phyloP scores from a whole-genome alignment of 2,113 vertebrate genomes.

The Pelusios castaneus region DNA sequence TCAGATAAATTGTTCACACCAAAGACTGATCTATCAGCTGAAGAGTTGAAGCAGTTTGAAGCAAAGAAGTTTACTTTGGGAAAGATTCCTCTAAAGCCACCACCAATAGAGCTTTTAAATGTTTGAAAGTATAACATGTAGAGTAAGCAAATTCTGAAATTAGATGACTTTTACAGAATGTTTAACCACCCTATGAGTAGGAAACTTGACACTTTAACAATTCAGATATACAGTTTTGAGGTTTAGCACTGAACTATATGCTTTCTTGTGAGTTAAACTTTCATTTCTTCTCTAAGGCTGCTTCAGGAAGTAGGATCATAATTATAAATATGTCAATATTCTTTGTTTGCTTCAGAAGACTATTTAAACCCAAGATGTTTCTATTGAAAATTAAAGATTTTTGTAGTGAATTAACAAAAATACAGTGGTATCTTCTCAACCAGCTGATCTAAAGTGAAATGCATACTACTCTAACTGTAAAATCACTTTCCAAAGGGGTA shows the following conservation, averaged over 20 bases:
- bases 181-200: background rate
- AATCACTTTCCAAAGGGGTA: too few relatives aligned
- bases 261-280: background rate
- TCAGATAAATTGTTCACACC: constrained; percentile 81
- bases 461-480: rapidly evolving
- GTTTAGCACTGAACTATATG: constrained; percentile 1
- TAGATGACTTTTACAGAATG: background rate
- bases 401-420: background rate
- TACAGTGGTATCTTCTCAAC: background rate
- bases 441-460: rapidly evolving
- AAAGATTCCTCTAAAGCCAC: constrained; percentile 85
- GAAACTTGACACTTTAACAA: background rate
- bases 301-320: background rate
- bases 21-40: constrained; percentile 79
- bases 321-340: background rate
- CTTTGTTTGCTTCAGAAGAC: background rate
- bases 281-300: background rate
- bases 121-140: constrained; percentile 33
- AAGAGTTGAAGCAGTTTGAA: constrained; percentile 88
- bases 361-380: background rate
- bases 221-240: background rate
- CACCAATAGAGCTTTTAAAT: constrained; percentile 82
- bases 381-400: background rate
- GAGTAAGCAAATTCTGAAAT: background rate
- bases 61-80: constrained; percentile 84